Base-by-base conservation (phyloP, 2,113 vertebrate genomes). In the Zosterops hypoxanthus region DNA sequence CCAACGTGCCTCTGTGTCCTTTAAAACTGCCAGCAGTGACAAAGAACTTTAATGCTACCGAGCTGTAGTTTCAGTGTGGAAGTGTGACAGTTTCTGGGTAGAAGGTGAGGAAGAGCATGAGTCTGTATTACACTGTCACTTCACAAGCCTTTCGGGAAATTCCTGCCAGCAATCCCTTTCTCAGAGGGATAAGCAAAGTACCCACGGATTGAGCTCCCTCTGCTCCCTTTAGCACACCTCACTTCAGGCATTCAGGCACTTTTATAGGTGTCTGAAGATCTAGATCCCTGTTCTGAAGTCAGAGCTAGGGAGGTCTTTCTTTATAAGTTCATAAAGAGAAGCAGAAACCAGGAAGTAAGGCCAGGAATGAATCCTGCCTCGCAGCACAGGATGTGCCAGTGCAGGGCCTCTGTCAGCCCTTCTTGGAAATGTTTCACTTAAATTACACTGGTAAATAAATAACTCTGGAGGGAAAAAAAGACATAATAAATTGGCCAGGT, bases 291-390 rank as follows among this genome's bases (percentile, higher is more conserved):
- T 57, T 69, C 11, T 55, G 39, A 86, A 66, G 50, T 9, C 16
- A 49, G 47, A 88, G 23, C 69, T 29, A 68, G 69, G 70, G 23
- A 83, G 18, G 24, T 44, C 20, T 60, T 57, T 28, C 69, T 60
- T 87, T 33, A 42, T 11, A 26, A 19, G 31, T 31, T 81, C 49
- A 34, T 6, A 11, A 0, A 44, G 33, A 50, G 36, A 90, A 70
- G 85, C 14, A 66, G 50, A 86, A 82, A 86, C n/a, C 76, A 90
- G 93, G 93, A 96, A 93, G 65, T 44, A 49, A 90, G 53, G 56
- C 50, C 76, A 88, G 82, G 76, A 88, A 88, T 90, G 49, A 88
- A 92, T 95, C 28, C 42, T 50, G 65, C 33, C 56, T 49, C 1
- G 16, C 53, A 79, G 24, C 33, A 89, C 81, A 91, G 86, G 86